Evolutionary conservation across 2,113 vertebrate species (phyloP), one percentile per base, ranked within the genome.

Genomic region (Proteles cristata): DNA sequence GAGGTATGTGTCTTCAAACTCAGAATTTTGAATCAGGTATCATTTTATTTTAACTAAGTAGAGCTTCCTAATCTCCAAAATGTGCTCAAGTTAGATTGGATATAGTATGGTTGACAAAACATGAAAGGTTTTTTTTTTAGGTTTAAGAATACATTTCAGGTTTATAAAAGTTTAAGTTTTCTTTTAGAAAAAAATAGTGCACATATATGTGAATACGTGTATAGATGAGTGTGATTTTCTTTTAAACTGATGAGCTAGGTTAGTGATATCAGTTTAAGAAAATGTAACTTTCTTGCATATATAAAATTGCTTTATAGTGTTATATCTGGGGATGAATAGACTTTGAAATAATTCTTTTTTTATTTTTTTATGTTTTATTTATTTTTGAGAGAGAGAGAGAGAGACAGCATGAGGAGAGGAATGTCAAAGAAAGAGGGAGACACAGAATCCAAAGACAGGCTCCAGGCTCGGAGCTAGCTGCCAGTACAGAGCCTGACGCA

Each of bases 331-430:
- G 11, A 91, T 97, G 96, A 97, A 92, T 76, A 95, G 82, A 95
- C 48, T 92, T 98, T 97, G 92, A 97, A 98, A 98, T 96, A 76
- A 26, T 95, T 93, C 45, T 48, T 39, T 39, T 39, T 39, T 39
- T 39, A 39, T 39, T 39, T 39, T 39, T 39, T 39, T 39, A 39
- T 39, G 39, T 39, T 39, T 39, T 39, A 39, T 39, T 39, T 39
- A 39, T 39, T 39, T 39, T 39, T 39, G 39, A 39, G 39, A 39
- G 39, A 39, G 39, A 39, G 39, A 39, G 39, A 39, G 39, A 39
- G 39, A 39, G 39, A 39, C 39, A 39, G 39, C 39, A 39, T 39
- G 39, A 39, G 39, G 39, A 39, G 39, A 39, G 39, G 39, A 39
- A 39, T 3, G 39, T 39, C 39, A 39, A 4, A 39, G 39, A 39